Percentiles rank a stretch among this genome's conserved stretches.
Conservation (phyloP, 92 coral and sea anemone species). For the Desmophyllum pertusum region DNA sequence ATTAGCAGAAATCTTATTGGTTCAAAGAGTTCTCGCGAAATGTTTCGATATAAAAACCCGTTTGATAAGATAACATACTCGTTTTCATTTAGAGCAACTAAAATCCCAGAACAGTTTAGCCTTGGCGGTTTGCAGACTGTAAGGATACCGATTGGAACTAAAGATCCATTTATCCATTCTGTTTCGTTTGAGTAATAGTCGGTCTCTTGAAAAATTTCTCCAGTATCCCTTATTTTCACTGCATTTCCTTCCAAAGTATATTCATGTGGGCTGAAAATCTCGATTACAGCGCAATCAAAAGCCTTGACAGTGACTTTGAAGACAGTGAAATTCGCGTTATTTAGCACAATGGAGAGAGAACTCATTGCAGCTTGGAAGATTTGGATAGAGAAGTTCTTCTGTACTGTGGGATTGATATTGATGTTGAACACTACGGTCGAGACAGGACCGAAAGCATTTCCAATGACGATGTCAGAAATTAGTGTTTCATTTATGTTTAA, state of each 20-base stretch:
- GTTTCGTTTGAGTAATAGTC: slow-evolving; percentile 14
- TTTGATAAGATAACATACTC: slow-evolving; percentile 32
- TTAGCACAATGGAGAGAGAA: not conserved
- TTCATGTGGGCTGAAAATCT: slow-evolving; percentile 12
- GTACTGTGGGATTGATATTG: not conserved
- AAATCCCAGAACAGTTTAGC: slow-evolving; percentile 44
- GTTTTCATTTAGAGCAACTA: slow-evolving; percentile 4
- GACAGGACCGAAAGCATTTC: not conserved
- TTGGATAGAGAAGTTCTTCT: not conserved
- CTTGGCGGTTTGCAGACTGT: slow-evolving; percentile 15
- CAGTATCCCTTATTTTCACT: not conserved
- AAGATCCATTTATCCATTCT: slow-evolving; percentile 1
- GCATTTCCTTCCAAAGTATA: not conserved
- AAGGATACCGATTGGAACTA: not conserved
- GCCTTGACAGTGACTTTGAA: not conserved
- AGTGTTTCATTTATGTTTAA: not conserved
- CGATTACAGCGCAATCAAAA: not conserved
- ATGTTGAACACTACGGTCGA: not conserved
- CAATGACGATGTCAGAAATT: not conserved
- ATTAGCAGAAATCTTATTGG: slow-evolving; percentile 12
- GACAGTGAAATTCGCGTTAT: slow-evolving; percentile 7
- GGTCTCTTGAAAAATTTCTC: not conserved
- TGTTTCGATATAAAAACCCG: slow-evolving; percentile 34
- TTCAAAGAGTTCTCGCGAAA: slow-evolving; percentile 12
- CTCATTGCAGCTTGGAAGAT: not conserved